These are phyloP conservation scores for Stegostoma tigrinum DNA, from an alignment of 2,113 vertebrate genomes.

Conservation along the genomic window DNA sequence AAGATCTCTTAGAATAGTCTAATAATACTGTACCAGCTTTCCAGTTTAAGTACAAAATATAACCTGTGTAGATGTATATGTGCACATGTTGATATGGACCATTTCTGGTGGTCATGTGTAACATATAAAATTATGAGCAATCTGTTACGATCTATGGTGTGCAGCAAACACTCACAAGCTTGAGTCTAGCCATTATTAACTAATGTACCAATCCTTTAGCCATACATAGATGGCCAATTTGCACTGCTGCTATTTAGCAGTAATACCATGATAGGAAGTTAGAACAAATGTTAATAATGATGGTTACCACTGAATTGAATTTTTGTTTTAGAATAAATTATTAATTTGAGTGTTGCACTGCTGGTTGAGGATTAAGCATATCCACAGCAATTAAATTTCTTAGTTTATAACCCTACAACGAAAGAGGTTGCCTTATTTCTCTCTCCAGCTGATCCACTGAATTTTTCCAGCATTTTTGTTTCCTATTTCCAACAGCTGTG, in stretches of 20 bases:
- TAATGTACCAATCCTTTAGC: not conserved
- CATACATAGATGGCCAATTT: not conserved
- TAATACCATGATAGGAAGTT: not conserved
- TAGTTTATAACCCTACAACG: no score
- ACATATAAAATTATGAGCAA: not conserved
- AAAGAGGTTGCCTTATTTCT: no score
- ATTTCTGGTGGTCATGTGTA: not conserved
- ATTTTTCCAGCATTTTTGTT: no score
- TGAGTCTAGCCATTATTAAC: not conserved
- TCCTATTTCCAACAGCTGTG: no score
- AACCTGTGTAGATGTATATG: not conserved
- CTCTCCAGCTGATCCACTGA: no score
- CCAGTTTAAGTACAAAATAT: not conserved
- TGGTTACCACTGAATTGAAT: not conserved
- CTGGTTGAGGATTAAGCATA: no score
- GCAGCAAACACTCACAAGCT: not conserved
- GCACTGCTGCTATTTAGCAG: not conserved
- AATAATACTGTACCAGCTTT: not conserved
- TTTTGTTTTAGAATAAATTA: not conserved
- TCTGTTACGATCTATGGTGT: not conserved
- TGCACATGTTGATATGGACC: not conserved
- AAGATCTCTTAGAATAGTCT: conserved; percentile 1
- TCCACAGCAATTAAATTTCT: no score
- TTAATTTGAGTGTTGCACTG: not conserved
- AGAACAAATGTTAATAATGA: not conserved